Base-by-base conservation (phyloP, 1,140 invertebrate genomes). In the Drosophila funebris region DNA sequence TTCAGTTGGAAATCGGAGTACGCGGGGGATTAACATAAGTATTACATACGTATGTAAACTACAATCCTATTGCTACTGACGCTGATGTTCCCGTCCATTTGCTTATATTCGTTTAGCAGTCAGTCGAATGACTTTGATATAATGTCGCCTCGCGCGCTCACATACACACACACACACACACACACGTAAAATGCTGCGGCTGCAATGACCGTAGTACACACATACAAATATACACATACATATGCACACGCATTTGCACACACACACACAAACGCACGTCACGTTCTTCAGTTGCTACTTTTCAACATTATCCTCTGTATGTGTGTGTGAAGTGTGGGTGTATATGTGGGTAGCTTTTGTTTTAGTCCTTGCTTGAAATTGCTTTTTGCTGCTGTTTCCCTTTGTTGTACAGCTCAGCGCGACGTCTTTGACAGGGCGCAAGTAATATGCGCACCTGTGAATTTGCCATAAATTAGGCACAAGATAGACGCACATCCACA, bases 401-500 rank as follows among this genome's bases (percentile, higher is more conserved):
- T 61, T 54, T 67, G 54, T 73, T 71, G 39, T 62, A 31, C 41
- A 60, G 50, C 57, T 66, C 61, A 69, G 72, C 78, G 83, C 76
- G 81, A 67, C 58, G 68, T 76, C 81, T 84, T 84, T 84, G 80
- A 85, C 80, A 84, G 80, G 44, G 78, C 73, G 74, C 81, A 85
- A 79, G 76, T 85, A 84, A 84, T 76, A 69, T 68, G 73, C 81
- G 81, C 80, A 84, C 80, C 80, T 84, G 80, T 71, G 81, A 85
- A 84, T 80, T 84, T 78, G 80, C 80, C 80, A 84, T 84, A 84
- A 84, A 84, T 84, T 85, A 84, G 80, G 68, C 67, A 64, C 73
- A 50, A 50, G 41, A 77, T 52, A 69, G 54, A 43, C 37, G 60
- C 57, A n/a, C n/a, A n/a, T n/a, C 24, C 24, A 62, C 41, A 41